A percentile compares a stretch with the other conserved stretches of the same genome.
These are phyloP conservation scores for Pachydiplax longipennis DNA, from an alignment of 2,888 invertebrate genomes.

Conservation along the genomic window DNA sequence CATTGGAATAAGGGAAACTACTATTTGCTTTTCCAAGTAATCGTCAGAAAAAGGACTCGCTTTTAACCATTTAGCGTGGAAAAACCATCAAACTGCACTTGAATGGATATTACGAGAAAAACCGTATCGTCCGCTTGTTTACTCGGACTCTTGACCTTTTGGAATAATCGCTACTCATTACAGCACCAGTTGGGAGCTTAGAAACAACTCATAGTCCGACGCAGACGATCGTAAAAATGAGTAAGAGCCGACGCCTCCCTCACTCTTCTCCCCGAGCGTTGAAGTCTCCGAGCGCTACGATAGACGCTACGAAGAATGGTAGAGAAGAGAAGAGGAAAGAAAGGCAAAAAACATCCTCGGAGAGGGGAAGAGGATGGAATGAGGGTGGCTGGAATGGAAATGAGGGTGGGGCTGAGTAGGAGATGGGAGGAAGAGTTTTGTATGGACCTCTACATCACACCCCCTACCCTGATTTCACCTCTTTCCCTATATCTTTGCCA, in stretches of 20 bases:
- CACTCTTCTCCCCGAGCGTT: background rate
- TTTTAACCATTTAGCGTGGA: too few relatives aligned
- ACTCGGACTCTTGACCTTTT: background rate
- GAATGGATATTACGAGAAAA: background rate
- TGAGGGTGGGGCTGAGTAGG: background rate
- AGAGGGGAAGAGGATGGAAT: background rate
- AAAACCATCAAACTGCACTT: background rate
- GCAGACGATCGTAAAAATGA: constrained; percentile 1
- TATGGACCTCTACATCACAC: background rate
- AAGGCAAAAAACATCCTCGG: too few relatives aligned
- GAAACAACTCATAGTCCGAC: background rate
- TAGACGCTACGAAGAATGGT: background rate
- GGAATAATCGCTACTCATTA: background rate
- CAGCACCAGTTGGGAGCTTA: background rate
- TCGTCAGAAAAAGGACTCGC: too few relatives aligned
- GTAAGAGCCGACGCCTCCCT: background rate
- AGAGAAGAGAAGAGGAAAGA: background rate
- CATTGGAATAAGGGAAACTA: too few relatives aligned
- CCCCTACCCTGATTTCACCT: background rate
- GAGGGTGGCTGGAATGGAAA: background rate
- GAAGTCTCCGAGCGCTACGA: background rate
- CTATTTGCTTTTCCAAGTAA: too few relatives aligned
- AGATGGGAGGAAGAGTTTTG: background rate
- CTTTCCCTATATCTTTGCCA: background rate
- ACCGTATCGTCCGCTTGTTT: background rate